Conservation (phyloP, 2,113 vertebrate genomes). For the Melanerpes formicivorus region DNA sequence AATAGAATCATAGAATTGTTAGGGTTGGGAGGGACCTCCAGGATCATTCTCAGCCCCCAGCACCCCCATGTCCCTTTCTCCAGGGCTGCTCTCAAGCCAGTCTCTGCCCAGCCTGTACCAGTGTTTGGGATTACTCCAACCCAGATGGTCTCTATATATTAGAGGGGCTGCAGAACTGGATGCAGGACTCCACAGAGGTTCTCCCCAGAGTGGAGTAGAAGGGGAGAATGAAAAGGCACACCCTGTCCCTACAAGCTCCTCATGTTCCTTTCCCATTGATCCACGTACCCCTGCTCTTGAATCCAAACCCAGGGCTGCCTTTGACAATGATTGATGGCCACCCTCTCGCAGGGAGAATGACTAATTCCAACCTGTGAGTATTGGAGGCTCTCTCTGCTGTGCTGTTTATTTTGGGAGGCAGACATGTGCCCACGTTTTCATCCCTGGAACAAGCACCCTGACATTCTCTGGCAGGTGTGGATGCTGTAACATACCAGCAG, state of each 20-base stretch:
- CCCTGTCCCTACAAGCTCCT: neutral
- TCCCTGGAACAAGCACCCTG: conserved; percentile 69
- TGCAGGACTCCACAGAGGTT: too few relatives aligned
- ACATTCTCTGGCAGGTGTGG: conserved; percentile 74
- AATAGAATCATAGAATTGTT: too few relatives aligned
- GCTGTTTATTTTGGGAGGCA: conserved; percentile 63
- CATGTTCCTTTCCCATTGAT: neutral
- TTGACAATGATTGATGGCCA: conserved; percentile 60
- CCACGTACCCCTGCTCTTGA: neutral
- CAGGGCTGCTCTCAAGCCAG: too few relatives aligned
- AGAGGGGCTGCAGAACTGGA: too few relatives aligned
- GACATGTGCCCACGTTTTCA: conserved; percentile 62
- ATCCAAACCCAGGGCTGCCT: neutral
- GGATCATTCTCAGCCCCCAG: too few relatives aligned
- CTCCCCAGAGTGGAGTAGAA: too few relatives aligned
- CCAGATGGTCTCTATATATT: too few relatives aligned
- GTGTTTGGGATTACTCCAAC: too few relatives aligned
- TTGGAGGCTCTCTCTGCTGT: conserved; percentile 11
- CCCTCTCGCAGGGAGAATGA: conserved; percentile 64
- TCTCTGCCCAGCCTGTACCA: too few relatives aligned
- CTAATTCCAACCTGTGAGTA: conserved; percentile 51
- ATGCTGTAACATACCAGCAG: conserved; percentile 39
- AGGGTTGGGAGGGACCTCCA: too few relatives aligned
- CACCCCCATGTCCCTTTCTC: too few relatives aligned
- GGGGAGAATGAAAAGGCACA: neutral